phyloP scores from a whole-genome alignment of 2,113 vertebrate species.

The Felis catus region F.catus_Fca126_mat1.0 CM031425.1:48515501-48516000 shows the following conservation, averaged over 20 bases:
- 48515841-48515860: fast-evolving
- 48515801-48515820: fast-evolving
- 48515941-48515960: not conserved
- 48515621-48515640: not conserved
- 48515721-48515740: not conserved
- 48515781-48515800: fast-evolving
- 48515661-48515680: not conserved
- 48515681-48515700: not conserved
- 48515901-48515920: not conserved
- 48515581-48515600: not conserved
- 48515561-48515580: not conserved
- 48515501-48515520: not conserved
- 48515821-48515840: fast-evolving
- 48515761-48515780: not conserved
- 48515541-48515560: not conserved
- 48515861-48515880: fast-evolving
- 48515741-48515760: not conserved
- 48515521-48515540: not conserved
- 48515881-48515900: not conserved
- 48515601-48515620: not conserved
- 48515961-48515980: fast-evolving
- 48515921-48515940: fast-evolving
- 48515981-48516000: not conserved
- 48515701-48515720: not conserved
- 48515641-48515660: not conserved